A percentile compares a stretch with the other conserved stretches of the same genome.
These are phyloP conservation scores for Cliona cf. orientalis DNA, from an alignment of 37 sponge, comb jelly and placozoan species.

Conservation along the genomic window DNA sequence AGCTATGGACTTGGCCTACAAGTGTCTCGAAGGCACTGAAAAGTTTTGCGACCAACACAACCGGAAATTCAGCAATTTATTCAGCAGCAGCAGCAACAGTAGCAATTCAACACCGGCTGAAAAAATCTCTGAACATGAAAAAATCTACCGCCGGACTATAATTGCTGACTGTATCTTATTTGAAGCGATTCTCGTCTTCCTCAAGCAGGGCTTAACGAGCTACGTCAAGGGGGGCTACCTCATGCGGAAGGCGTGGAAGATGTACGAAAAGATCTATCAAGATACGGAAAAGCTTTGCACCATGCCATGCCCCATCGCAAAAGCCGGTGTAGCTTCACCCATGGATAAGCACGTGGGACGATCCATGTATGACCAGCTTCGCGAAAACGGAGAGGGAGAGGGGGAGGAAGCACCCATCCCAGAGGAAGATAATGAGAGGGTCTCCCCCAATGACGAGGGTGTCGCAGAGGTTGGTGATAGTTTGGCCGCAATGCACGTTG, in stretches of 20 bases:
- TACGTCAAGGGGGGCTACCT: constrained; percentile 93
- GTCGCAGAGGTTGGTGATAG: neutral
- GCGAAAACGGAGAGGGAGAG: constrained; percentile 14
- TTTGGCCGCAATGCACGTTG: constrained; percentile 14
- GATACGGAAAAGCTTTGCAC: constrained; percentile 75
- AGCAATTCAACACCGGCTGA: constrained; percentile 3
- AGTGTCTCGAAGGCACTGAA: constrained; percentile 68
- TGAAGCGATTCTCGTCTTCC: constrained; percentile 80
- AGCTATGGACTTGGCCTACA: constrained; percentile 75
- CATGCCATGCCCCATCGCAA: constrained; percentile 56
- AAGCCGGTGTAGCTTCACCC: constrained; percentile 10
- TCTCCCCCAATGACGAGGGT: no score
- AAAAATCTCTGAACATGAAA: constrained; percentile 56
- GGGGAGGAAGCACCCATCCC: neutral
- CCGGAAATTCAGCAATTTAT: constrained; percentile 3
- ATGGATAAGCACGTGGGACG: constrained; percentile 55
- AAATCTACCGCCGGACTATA: constrained; percentile 52
- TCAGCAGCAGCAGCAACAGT: constrained; percentile 2
- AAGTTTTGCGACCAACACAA: constrained; percentile 58
- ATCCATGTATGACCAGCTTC: constrained; percentile 55
- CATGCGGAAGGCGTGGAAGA: constrained; percentile 89
- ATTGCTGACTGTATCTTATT: constrained; percentile 88
- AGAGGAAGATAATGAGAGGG: neutral
- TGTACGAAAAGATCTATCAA: constrained; percentile 74
- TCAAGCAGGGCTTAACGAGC: constrained; percentile 79